Evolutionary conservation across 2,113 vertebrate species (phyloP), one percentile per base, ranked within the genome.

Genomic region (Leiothrix lutea): DNA sequence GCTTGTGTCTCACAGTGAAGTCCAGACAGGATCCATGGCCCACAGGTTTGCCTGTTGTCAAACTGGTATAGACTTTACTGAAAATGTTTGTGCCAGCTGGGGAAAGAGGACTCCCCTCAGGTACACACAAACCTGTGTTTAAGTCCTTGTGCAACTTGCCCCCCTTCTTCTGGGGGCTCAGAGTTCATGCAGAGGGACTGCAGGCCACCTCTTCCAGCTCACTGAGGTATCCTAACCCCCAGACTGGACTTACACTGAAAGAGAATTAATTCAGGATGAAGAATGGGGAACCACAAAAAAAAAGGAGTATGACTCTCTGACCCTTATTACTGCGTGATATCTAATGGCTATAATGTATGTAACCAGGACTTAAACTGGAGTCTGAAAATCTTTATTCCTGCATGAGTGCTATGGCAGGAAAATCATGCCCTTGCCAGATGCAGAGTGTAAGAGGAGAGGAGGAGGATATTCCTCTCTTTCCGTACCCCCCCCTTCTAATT

Each of bases 1-100:
- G 28, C 26, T 31, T 26, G 2, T 35, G 11, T 45, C 47, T 75
- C 44, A 64, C 18, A 33, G 18, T 0, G 1, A 82, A 79, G 33
- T 10, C 47, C 35, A 57, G 28, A 38, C 9, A 90, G 26, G 19
- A 82, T 53, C 54, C 78, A 58, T 1, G 6, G 45, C 56, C 19
- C 38, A 14, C 1, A 1, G 7, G 6, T 22, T 44, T 11, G 8
- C 29, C 0, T 45, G 22, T 14, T 64, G 28, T 29, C 33, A 79
- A 84, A 44, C 17, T 42, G 44, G 33, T 33, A 17, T 13, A 53
- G 36, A 40, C 16, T 57, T 85, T 23, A 33, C 38, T 33, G 25
- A 70, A 77, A 77, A 80, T 29, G 35, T 20, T 28, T 42, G 9
- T 11, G 21, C 58, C 48, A 75, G 33, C 29, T 50, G 14, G 23